phyloP scores from a whole-genome alignment of 1,140 invertebrate species.

The Lucilia cuprina region DNA sequence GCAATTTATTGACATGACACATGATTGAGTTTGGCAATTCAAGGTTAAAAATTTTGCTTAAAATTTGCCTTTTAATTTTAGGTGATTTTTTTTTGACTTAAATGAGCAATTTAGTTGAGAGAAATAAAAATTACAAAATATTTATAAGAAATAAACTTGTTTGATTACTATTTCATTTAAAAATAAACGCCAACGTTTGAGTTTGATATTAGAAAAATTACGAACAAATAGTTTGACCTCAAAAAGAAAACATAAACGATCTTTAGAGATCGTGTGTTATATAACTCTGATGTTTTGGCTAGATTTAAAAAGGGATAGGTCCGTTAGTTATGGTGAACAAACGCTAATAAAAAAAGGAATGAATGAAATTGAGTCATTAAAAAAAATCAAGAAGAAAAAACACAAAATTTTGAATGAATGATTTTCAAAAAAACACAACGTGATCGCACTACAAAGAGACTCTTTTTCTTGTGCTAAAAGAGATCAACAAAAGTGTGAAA shows the following conservation, averaged over 20 bases:
- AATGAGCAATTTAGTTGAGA: no score
- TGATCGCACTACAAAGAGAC: neutral
- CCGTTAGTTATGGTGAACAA: neutral
- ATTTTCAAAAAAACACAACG: neutral
- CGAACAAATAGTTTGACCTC: neutral
- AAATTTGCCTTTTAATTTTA: neutral
- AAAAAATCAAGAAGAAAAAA: neutral
- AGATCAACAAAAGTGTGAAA: no score
- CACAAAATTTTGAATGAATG: neutral
- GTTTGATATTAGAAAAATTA: no score
- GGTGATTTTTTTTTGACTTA: neutral
- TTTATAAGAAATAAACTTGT: neutral
- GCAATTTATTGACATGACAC: neutral
- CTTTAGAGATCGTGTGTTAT: neutral
- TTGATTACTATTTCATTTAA: no score
- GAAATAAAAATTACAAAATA: neutral
- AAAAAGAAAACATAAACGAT: neutral
- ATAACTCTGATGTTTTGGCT: neutral
- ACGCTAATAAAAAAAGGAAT: neutral
- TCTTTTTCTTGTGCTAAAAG: no score
- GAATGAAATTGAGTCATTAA: neutral
- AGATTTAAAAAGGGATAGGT: neutral
- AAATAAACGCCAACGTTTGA: no score
- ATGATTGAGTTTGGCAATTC: slow-evolving; percentile 1
- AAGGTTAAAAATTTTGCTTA: neutral